A percentile compares a stretch with the other conserved stretches of the same genome.
Evolutionary conservation across 2,797 vertebrate species (phyloP).

Genomic region (Lateolabrax maculatus): DNA sequence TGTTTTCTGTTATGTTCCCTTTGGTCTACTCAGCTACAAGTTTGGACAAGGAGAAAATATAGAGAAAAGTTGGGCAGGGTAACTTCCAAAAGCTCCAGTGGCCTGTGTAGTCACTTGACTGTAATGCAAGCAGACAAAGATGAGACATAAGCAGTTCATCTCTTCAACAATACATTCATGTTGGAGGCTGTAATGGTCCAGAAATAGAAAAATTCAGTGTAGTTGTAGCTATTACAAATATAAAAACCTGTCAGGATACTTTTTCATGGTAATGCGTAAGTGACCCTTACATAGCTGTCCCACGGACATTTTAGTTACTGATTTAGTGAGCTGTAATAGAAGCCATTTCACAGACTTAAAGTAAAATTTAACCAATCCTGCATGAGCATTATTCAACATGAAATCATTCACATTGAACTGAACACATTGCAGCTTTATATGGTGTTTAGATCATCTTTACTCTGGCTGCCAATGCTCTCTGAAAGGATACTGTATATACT

Average conservation of each 20-base stretch:
- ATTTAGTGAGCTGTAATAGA: slow-evolving; percentile 1
- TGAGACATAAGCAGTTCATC: slow-evolving; percentile 44
- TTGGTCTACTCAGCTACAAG: slow-evolving; percentile 4
- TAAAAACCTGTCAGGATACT: slow-evolving; percentile 32
- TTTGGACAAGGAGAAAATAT: slow-evolving; percentile 10
- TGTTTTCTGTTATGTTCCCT: too few relatives aligned
- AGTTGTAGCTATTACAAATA: slow-evolving; percentile 32
- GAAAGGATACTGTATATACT: slow-evolving; percentile 39
- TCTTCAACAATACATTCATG: slow-evolving; percentile 31
- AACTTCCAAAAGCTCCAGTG: slow-evolving; percentile 19
- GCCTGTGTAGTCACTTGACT: slow-evolving; percentile 43
- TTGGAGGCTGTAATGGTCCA: slow-evolving; percentile 26
- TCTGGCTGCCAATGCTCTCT: slow-evolving; percentile 30
- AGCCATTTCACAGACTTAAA: too few relatives aligned
- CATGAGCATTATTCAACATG: slow-evolving; percentile 1
- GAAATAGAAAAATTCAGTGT: slow-evolving; percentile 32
- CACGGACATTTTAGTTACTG: slow-evolving; percentile 5
- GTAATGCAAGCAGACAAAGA: slow-evolving; percentile 45
- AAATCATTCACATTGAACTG: not conserved
- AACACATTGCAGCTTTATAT: not conserved
- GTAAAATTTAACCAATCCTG: not conserved
- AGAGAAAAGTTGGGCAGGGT: not conserved
- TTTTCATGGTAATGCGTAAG: slow-evolving; percentile 14
- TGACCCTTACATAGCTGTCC: slow-evolving; percentile 11
- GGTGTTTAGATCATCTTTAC: slow-evolving; percentile 24